These are phyloP conservation scores for Pionites leucogaster DNA, from an alignment of 2,113 vertebrate genomes.

Conservation along the genomic window DNA sequence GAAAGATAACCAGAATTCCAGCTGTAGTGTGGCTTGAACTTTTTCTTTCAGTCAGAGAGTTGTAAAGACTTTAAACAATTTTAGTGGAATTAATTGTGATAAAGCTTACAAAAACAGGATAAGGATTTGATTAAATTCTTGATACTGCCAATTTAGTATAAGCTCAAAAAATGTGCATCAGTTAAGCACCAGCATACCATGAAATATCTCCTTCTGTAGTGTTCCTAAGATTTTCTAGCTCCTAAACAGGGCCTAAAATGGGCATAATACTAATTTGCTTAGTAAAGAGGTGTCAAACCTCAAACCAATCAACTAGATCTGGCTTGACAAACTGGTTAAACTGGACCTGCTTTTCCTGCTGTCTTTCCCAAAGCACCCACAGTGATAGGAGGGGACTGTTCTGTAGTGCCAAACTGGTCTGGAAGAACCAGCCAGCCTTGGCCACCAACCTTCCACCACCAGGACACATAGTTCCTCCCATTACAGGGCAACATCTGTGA, in stretches of 20 bases:
- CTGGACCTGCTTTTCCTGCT: neutral
- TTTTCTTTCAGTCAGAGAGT: neutral
- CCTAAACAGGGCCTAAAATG: neutral
- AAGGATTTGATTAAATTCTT: neutral
- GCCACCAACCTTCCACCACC: neutral
- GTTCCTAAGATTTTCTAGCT: neutral
- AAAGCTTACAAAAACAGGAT: neutral
- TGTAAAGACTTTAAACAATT: neutral
- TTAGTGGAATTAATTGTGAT: neutral
- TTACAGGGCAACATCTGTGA: neutral
- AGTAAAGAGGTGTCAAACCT: neutral
- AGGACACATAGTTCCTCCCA: neutral
- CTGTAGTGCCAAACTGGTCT: neutral
- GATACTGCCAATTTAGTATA: neutral
- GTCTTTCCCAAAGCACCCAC: neutral
- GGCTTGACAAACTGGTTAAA: neutral
- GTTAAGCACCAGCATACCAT: neutral
- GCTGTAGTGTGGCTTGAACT: neutral
- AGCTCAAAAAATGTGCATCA: neutral
- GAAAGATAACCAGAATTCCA: neutral
- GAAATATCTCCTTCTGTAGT: neutral
- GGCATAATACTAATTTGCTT: neutral
- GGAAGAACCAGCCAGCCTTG: neutral
- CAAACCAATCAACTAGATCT: neutral
- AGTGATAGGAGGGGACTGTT: neutral